phyloP scores from a whole-genome alignment of 2,888 invertebrate species.

The Pegoplata infirma region DNA sequence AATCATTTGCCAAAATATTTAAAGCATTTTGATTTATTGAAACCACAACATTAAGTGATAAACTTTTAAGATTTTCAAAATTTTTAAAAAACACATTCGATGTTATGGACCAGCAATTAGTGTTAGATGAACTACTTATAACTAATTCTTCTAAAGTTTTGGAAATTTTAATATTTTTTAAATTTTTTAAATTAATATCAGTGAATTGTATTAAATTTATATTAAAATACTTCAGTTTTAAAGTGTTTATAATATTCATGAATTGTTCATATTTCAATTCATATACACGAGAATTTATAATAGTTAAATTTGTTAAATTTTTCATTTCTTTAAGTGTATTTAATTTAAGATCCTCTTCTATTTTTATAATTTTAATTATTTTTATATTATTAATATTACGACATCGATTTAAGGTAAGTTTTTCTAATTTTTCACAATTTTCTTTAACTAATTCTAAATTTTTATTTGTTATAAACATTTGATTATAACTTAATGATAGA shows the following conservation, averaged over 20 bases:
- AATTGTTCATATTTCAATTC: neutral
- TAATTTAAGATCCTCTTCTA: no score
- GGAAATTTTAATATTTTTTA: neutral
- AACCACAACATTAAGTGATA: neutral
- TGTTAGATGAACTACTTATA: neutral
- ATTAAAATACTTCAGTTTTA: neutral
- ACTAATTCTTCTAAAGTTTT: neutral
- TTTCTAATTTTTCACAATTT: neutral
- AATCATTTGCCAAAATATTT: neutral
- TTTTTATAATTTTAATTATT: no score
- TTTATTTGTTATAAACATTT: neutral
- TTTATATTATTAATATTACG: no score
- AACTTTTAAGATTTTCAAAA: neutral
- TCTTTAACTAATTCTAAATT: neutral
- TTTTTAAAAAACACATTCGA: neutral
- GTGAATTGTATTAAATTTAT: neutral
- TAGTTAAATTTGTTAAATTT: neutral
- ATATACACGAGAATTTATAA: neutral
- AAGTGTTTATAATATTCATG: neutral
- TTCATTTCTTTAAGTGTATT: neutral
- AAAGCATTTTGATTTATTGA: neutral
- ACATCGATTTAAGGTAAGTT: neutral
- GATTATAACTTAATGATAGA: neutral
- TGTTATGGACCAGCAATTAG: neutral
- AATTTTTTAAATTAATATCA: no score